phyloP scores from a whole-genome alignment of 2,113 vertebrate species.

The Aldabrachelys gigantea region DNA sequence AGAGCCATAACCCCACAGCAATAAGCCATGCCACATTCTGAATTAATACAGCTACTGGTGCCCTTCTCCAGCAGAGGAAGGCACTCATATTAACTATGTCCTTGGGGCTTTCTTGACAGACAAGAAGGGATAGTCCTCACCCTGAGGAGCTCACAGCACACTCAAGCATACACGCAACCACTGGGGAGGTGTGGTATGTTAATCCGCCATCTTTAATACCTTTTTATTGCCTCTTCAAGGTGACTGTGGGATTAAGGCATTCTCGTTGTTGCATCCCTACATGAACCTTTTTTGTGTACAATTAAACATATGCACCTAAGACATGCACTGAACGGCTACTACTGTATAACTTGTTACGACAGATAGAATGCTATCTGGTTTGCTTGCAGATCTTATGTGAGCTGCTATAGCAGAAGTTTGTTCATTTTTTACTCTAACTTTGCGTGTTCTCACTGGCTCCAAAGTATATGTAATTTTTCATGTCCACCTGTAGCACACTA shows the following conservation, averaged over 20 bases:
- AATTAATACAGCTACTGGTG: not conserved
- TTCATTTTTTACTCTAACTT: not conserved
- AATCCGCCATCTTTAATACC: fast-evolving
- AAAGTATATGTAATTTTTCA: not conserved
- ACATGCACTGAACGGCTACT: not conserved
- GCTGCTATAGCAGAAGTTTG: not conserved
- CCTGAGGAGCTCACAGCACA: not conserved
- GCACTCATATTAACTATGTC: not conserved
- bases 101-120: not conserved
- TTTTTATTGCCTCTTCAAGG: not conserved
- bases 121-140: not conserved
- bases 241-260: not conserved
- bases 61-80: not conserved
- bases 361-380: not conserved
- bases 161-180: not conserved
- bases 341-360: not conserved
- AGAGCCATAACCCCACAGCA: not conserved
- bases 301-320: not conserved
- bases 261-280: fast-evolving
- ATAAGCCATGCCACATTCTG: too few relatives aligned
- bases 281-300: not conserved
- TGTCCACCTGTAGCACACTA: not conserved
- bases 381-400: fast-evolving
- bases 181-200: not conserved
- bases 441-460: not conserved